Evolutionary conservation across 2,113 vertebrate species (phyloP), one percentile per base, ranked within the genome.

Genomic region (Microtus pennsylvanicus): DNA sequence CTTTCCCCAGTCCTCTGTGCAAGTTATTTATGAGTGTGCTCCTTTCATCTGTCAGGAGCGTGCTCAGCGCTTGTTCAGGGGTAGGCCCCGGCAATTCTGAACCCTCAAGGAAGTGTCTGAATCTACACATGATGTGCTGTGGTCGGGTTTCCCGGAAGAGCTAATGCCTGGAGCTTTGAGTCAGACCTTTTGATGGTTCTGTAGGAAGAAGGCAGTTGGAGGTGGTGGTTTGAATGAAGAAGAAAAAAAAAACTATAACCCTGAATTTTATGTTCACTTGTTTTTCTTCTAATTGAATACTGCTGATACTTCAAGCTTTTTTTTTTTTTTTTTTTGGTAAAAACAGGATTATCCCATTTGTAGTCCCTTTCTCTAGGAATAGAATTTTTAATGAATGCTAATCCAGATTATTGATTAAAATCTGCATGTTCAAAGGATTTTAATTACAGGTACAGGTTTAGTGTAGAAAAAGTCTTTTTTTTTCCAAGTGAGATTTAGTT

Each of bases 1-100:
- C n/a, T 96, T 93, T 89, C 45, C 52, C 61, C 76, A 89, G 58
- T 80, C n/a, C 21, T 89, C 63, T 38, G 30, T 65, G 81, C 35
- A 90, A 80, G 91, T 97, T 95, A 96, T 93, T 95, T 91, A 78
- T 70, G 87, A 93, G n/a, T 35, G 61, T 86, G 82, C 77, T 83
- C 42, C 80, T 96, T 91, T 93, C 14, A 90, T 83, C 92, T 93
- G 87, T 90, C 87, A 63, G 0, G 89, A 63, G 45, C 65, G 28
- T 77, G 63, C 42, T 77, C 69, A 65, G 9, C 69, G 42, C 38
- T 5, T 74, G 55, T 86, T 55, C 70, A 83, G 82, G 69, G 74
- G 83, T 93, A 78, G 76, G 90, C 89, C 75, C 55, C 76, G 76
- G 87, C 88, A 91, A 47, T 58, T 72, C 55, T 45, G 38, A 89